Percentiles rank a stretch among this genome's conserved stretches.
phyloP scores from a whole-genome alignment of 2,797 vertebrate genomes.

The Crypturellus tataupa region DNA sequence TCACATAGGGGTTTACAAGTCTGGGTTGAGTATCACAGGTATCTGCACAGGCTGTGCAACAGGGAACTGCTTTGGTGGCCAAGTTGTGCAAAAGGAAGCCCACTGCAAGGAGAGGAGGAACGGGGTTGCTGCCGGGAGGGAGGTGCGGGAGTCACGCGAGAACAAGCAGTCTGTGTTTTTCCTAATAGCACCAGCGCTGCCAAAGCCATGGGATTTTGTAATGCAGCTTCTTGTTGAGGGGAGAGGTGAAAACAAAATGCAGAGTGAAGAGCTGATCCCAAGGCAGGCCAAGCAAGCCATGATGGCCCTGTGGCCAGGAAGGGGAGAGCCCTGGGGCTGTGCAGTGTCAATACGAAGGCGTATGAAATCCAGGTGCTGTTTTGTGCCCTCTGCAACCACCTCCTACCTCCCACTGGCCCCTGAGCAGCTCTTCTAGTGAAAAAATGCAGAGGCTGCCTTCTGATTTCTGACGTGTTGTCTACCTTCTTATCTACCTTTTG shows the following conservation, averaged over 20 bases:
- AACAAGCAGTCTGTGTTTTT: not conserved
- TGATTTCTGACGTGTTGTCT: not conserved
- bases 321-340: not conserved
- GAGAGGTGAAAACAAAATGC: fast-evolving
- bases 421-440: fast-evolving
- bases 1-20: not conserved
- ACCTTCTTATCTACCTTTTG: fast-evolving
- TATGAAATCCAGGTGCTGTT: not conserved
- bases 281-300: not conserved
- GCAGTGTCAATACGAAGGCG: not conserved
- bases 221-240: not conserved
- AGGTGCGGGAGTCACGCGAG: not conserved
- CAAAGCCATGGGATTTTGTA: not conserved
- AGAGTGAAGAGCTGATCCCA: not conserved
- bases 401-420: fast-evolving
- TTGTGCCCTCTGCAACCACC: fast-evolving
- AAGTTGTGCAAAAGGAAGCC: constrained; percentile 37
- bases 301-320: no score
- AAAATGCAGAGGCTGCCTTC: fast-evolving
- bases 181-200: not conserved
- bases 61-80: constrained; percentile 50
- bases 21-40: not conserved
- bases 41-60: constrained; percentile 9
- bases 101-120: not conserved
- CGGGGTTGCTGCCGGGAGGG: not conserved